Evolutionary conservation across 1,140 invertebrate species (phyloP).

Genomic region (Drosophila bipectinata): DNA sequence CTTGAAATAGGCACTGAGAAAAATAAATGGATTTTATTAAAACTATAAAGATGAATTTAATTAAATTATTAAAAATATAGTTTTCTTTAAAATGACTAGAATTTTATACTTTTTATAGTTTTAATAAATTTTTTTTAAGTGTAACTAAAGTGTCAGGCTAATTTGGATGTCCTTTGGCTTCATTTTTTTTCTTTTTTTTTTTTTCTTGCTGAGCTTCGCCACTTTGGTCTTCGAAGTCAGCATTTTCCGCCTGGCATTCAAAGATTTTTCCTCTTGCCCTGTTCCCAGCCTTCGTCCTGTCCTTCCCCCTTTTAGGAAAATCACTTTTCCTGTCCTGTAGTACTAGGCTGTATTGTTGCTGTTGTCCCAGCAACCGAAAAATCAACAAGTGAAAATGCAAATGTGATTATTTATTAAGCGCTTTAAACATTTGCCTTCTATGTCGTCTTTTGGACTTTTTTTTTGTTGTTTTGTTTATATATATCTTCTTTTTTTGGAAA

Average conservation of each 20-base stretch:
- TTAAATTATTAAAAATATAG: too few relatives aligned
- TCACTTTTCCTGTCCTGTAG: conserved; percentile 1
- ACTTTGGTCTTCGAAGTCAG: conserved; percentile 23
- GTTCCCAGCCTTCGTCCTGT: not conserved
- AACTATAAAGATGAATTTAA: not conserved
- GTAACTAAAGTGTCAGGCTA: conserved; percentile 43
- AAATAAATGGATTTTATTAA: not conserved
- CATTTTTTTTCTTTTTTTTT: not conserved
- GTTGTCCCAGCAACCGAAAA: conserved; percentile 41
- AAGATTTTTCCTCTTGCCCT: conserved; percentile 18
- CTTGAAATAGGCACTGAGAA: conserved; percentile 11
- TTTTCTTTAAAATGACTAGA: too few relatives aligned
- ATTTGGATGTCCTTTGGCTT: conserved; percentile 53
- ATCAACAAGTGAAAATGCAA: conserved; percentile 82
- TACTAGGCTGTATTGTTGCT: conserved; percentile 8
- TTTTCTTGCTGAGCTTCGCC: not conserved
- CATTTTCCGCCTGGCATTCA: conserved; percentile 36
- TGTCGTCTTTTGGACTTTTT: conserved; percentile 7
- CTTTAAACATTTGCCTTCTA: conserved; percentile 66
- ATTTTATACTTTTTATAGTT: not conserved
- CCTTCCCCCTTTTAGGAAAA: not conserved
- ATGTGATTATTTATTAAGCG: conserved; percentile 82
- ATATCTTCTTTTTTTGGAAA: not conserved
- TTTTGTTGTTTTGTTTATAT: conserved; percentile 3
- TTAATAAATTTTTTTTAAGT: not conserved